Conservation (phyloP, 2,797 vertebrate species). For the Xenentodon cancila region DNA sequence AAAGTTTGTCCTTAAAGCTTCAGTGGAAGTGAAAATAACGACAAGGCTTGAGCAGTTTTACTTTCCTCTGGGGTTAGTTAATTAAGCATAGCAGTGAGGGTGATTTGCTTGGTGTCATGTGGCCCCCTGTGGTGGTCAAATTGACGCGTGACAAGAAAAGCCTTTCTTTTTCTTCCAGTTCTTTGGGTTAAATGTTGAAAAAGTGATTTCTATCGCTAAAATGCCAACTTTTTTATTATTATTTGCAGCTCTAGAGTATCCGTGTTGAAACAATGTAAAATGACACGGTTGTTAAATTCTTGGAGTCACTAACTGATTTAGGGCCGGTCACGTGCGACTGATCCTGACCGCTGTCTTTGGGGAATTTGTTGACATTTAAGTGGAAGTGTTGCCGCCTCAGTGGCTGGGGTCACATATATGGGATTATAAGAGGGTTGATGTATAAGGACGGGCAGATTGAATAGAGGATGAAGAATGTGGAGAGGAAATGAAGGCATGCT, state of each 20-base stretch:
- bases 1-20: slow-evolving; percentile 10
- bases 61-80: too few species aligned
- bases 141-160: too few species aligned
- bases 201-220: too few species aligned
- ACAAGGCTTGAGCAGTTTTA: too few species aligned
- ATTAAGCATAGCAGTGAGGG: too few species aligned
- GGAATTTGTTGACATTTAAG: slow-evolving; percentile 34
- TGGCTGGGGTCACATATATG: slow-evolving; percentile 12
- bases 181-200: too few species aligned
- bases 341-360: slow-evolving; percentile 14
- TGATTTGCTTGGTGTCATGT: too few species aligned
- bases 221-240: not conserved
- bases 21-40: too few species aligned
- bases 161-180: too few species aligned
- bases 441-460: slow-evolving; percentile 47
- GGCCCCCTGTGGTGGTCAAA: too few species aligned
- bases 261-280: slow-evolving; percentile 1
- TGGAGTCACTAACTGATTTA: slow-evolving; percentile 15
- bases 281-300: slow-evolving; percentile 4
- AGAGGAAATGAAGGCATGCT: slow-evolving; percentile 24
- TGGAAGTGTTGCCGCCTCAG: slow-evolving; percentile 18
- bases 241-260: not conserved
- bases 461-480: slow-evolving; percentile 28
- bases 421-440: slow-evolving; percentile 37
- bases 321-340: slow-evolving; percentile 17